phyloP scores from a whole-genome alignment of 1,140 invertebrate genomes.

The Sitophilus oryzae region DNA sequence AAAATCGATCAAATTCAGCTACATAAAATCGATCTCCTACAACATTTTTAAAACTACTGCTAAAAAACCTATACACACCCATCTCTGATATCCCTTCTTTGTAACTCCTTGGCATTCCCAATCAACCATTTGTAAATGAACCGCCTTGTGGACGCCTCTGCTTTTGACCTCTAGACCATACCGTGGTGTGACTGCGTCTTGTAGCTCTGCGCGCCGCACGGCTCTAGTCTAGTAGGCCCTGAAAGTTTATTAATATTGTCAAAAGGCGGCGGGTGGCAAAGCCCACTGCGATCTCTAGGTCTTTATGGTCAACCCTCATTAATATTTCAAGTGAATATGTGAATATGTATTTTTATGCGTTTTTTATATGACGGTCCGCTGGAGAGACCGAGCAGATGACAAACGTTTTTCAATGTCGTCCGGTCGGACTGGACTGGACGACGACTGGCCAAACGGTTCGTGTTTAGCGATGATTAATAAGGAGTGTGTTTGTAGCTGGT shows the following conservation, averaged over 20 bases:
- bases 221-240: slow-evolving; percentile 20
- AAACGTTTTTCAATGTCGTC: slow-evolving; percentile 21
- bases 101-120: too few species aligned
- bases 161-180: slow-evolving; percentile 14
- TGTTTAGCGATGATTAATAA: too few species aligned
- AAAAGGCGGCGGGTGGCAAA: slow-evolving; percentile 25
- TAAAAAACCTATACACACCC: too few species aligned
- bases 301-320: slow-evolving; percentile 28
- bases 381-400: too few species aligned
- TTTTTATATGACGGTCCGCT: slow-evolving; percentile 3
- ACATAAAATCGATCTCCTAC: too few species aligned
- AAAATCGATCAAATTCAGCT: too few species aligned
- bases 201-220: slow-evolving; percentile 8
- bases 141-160: too few species aligned
- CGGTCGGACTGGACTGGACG: neutral
- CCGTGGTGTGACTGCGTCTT: slow-evolving; percentile 11
- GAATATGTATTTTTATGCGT: slow-evolving; percentile 18
- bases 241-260: slow-evolving; percentile 28
- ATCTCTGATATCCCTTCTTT: too few species aligned
- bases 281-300: slow-evolving; percentile 23
- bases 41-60: too few species aligned
- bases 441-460: neutral
- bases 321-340: slow-evolving; percentile 21
- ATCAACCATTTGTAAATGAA: too few species aligned
- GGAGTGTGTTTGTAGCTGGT: too few species aligned